phyloP scores from a whole-genome alignment of 2,113 vertebrate species.

The Cavia aperea region DNA sequence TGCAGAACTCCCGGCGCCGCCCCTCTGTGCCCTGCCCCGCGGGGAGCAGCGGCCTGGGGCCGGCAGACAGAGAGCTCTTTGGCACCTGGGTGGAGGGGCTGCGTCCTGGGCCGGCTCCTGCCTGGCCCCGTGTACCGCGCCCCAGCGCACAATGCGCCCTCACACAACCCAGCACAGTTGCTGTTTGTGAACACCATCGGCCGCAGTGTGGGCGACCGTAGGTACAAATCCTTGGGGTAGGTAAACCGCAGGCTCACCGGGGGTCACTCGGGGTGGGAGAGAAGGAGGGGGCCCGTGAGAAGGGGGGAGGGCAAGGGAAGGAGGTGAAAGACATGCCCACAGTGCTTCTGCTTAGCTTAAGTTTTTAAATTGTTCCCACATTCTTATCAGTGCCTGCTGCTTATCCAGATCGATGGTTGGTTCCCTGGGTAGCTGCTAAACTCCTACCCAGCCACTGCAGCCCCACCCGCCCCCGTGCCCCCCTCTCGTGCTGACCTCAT shows the following conservation, averaged over 20 bases:
- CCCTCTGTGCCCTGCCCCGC: not conserved
- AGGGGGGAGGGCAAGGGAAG: no score
- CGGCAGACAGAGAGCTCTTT: conserved; percentile 58
- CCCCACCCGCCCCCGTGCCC: not conserved
- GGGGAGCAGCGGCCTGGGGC: not conserved
- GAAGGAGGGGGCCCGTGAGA: not conserved
- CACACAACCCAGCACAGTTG: conserved; percentile 60
- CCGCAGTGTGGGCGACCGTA: not conserved
- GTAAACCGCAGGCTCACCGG: conserved; percentile 59
- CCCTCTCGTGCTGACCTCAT: not conserved
- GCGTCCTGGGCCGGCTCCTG: conserved; percentile 10
- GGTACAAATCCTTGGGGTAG: conserved; percentile 59
- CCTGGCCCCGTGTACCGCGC: conserved; percentile 23
- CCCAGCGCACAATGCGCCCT: conserved; percentile 59
- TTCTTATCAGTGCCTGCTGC: not conserved
- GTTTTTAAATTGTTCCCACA: not conserved
- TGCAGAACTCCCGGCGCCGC: not conserved
- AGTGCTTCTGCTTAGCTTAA: not conserved
- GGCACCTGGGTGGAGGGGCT: not conserved
- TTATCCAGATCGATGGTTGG: not conserved
- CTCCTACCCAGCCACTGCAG: not conserved
- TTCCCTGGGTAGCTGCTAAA: not conserved
- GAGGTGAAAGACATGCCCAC: not conserved
- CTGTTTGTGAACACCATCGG: conserved; percentile 60
- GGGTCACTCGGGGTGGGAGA: conserved; percentile 13